Conservation (phyloP, 2,113 vertebrate genomes). For the Hippocampus comes region DNA sequence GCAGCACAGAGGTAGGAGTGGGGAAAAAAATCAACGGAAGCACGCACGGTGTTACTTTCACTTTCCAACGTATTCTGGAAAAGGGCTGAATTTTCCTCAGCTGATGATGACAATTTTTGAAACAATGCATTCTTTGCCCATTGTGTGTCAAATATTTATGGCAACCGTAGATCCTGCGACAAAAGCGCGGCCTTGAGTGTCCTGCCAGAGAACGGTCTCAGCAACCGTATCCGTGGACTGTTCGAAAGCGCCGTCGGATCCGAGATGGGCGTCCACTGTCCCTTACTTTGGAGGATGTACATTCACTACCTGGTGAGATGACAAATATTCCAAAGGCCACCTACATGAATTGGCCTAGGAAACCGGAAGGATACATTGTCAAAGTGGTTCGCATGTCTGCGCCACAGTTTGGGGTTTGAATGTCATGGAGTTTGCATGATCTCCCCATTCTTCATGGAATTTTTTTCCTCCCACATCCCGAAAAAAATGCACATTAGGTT, state of each 20-base stretch:
- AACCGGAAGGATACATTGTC: not conserved
- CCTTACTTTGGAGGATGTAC: constrained; percentile 93
- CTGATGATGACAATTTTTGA: not conserved
- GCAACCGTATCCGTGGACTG: constrained; percentile 83
- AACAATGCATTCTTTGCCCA: not conserved
- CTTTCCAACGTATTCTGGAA: not conserved
- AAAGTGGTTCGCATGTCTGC: not conserved
- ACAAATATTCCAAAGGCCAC: not conserved
- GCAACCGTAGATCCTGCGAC: constrained; percentile 69
- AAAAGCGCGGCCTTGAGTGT: constrained; percentile 71
- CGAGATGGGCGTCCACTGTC: constrained; percentile 80
- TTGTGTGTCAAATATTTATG: not conserved
- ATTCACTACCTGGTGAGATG: constrained; percentile 84
- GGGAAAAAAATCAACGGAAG: not conserved
- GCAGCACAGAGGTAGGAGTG: constrained; percentile 79
- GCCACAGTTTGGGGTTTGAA: not conserved
- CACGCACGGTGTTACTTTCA: not conserved
- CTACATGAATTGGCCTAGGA: not conserved
- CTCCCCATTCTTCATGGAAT: too few species aligned
- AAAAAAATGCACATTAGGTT: too few species aligned
- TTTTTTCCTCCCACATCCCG: too few species aligned
- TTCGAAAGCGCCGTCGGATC: constrained; percentile 81
- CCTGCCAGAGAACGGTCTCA: constrained; percentile 86
- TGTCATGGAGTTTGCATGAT: not conserved
- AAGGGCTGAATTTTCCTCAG: not conserved